Percentiles rank a stretch among this genome's conserved stretches.
Conservation (phyloP, 2,797 vertebrate genomes). For the Harpagifer antarcticus region DNA sequence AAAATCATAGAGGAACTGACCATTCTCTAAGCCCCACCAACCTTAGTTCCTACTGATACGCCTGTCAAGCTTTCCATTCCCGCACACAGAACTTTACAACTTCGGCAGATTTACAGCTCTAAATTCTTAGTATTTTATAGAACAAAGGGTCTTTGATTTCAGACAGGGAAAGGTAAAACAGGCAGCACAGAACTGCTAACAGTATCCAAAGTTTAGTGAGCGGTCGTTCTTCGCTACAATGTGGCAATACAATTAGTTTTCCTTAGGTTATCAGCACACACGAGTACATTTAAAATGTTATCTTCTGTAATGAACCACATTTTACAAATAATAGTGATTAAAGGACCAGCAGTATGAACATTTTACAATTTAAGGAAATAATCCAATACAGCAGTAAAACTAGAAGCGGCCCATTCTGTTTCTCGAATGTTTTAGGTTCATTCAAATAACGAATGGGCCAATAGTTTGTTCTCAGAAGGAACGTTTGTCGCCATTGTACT, state of each 20-base stretch:
- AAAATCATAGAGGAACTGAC: neutral
- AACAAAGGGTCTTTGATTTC: neutral
- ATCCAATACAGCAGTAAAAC: too few relatives aligned
- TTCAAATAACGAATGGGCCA: too few relatives aligned
- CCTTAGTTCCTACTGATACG: neutral
- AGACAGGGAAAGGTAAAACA: neutral
- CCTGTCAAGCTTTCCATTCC: constrained; percentile 16
- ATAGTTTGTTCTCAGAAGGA: too few relatives aligned
- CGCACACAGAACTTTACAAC: neutral
- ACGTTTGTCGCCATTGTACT: too few relatives aligned
- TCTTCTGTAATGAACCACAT: neutral
- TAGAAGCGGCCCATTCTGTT: too few relatives aligned
- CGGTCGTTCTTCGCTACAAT: neutral
- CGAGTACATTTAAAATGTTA: neutral
- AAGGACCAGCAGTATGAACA: neutral
- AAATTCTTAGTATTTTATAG: neutral
- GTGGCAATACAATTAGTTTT: neutral
- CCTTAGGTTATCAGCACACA: neutral
- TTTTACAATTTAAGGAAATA: neutral
- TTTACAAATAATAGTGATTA: neutral
- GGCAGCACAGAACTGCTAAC: neutral
- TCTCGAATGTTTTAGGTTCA: too few relatives aligned
- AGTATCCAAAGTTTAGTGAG: neutral
- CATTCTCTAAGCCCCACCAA: neutral
- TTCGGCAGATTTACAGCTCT: neutral